Percentiles rank a stretch among this genome's conserved stretches.
These are phyloP conservation scores for Callosobruchus maculatus DNA, from an alignment of 2,888 invertebrate genomes.

Conservation along the genomic window DNA sequence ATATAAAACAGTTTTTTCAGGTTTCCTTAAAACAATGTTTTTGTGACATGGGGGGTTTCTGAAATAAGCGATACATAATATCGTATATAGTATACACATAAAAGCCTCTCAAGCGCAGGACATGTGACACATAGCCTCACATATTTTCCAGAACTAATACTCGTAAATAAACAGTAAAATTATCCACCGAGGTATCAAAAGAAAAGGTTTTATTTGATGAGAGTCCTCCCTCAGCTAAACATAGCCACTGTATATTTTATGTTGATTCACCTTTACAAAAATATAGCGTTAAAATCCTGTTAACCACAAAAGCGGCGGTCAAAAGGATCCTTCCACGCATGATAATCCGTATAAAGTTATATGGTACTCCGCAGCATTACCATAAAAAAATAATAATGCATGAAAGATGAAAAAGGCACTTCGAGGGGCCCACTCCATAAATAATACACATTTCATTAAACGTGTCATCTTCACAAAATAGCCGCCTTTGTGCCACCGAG, in stretches of 20 bases:
- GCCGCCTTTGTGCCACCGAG: slow-evolving; percentile 33
- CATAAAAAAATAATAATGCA: slow-evolving; percentile 34
- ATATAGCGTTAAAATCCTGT: not conserved
- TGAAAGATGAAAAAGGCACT: slow-evolving; percentile 22
- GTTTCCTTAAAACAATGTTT: no score
- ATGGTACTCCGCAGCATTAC: slow-evolving; percentile 27
- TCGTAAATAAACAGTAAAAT: not conserved
- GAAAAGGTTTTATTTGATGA: not conserved
- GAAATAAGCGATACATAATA: no score
- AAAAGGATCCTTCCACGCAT: slow-evolving; percentile 21
- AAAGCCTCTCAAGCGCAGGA: no score
- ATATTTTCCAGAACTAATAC: not conserved
- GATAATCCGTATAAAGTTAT: slow-evolving; percentile 28
- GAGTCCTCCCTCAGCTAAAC: not conserved
- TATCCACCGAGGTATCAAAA: not conserved
- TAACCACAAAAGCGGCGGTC: slow-evolving; percentile 9
- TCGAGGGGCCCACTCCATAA: slow-evolving; percentile 30
- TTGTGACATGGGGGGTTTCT: no score
- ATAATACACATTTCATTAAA: slow-evolving; percentile 43
- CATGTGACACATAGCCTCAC: no score
- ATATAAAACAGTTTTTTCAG: no score
- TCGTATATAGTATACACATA: no score
- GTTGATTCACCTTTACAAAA: not conserved
- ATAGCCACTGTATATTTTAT: not conserved
- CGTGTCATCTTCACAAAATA: slow-evolving; percentile 43